Percentiles rank a stretch among this genome's conserved stretches.
phyloP scores from a whole-genome alignment of 1,140 invertebrate species.

The Hypsibius dujardini region DNA sequence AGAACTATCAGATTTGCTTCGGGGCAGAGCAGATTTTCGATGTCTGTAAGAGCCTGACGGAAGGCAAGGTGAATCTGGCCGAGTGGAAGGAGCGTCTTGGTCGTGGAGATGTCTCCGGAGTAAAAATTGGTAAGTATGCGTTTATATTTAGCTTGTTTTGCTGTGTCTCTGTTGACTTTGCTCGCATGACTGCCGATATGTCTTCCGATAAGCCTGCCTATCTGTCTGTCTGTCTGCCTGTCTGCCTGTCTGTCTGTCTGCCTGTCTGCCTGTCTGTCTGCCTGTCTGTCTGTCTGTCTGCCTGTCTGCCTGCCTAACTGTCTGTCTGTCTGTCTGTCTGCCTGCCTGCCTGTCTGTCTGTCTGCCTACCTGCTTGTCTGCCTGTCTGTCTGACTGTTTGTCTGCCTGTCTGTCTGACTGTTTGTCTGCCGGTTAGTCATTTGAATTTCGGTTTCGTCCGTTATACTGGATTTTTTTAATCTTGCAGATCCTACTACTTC shows the following conservation, averaged over 20 bases:
- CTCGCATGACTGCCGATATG: not conserved
- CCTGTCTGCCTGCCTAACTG: no score
- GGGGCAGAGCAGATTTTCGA: no score
- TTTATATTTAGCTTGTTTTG: not conserved
- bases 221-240: no score
- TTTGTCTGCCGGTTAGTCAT: not conserved
- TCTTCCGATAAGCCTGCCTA: not conserved
- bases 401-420: not conserved
- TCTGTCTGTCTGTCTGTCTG: no score
- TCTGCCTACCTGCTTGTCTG: no score
- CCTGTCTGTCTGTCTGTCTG: no score
- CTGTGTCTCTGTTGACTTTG: not conserved
- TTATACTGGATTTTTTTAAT: not conserved
- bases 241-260: no score
- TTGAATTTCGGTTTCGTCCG: not conserved
- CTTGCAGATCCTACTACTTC: not conserved
- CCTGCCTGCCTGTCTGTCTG: no score
- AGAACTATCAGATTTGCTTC: no score
- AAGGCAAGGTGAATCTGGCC: conserved; percentile 15
- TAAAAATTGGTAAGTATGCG: not conserved
- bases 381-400: not conserved
- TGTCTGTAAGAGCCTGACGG: not conserved
- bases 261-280: no score
- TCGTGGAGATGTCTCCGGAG: not conserved
- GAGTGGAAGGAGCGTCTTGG: not conserved